Percentiles rank a stretch among this genome's conserved stretches.
These are phyloP conservation scores for Sebastes paucispinis DNA, from an alignment of 2,797 vertebrate species.

Conservation along the genomic window DNA sequence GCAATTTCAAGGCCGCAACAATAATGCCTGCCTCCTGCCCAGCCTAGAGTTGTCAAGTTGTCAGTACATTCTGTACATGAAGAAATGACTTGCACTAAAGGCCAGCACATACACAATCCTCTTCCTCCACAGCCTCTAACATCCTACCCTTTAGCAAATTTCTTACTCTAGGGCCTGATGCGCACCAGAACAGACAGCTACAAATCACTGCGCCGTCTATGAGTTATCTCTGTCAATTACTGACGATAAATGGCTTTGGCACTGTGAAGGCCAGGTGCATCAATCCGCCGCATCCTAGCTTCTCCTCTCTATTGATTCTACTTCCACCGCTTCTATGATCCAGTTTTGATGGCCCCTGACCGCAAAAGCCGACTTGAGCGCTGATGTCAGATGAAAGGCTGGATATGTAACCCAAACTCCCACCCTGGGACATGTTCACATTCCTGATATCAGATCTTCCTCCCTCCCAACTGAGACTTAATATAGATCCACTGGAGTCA, in stretches of 20 bases:
- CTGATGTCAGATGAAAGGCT: slow-evolving; percentile 77
- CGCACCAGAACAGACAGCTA: slow-evolving; percentile 53
- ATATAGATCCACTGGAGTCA: slow-evolving; percentile 71
- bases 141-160: slow-evolving; percentile 52
- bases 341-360: slow-evolving; percentile 68
- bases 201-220: slow-evolving; percentile 63
- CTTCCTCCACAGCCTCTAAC: slow-evolving; percentile 21
- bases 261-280: slow-evolving; percentile 73
- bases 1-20: slow-evolving; percentile 14
- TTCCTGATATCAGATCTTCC: slow-evolving; percentile 68
- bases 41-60: slow-evolving; percentile 7
- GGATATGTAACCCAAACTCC: slow-evolving; percentile 76
- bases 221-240: slow-evolving; percentile 81
- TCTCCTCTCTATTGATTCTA: slow-evolving; percentile 72
- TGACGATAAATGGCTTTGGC: slow-evolving; percentile 69
- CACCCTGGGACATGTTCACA: slow-evolving; percentile 70
- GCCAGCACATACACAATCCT: slow-evolving; percentile 5
- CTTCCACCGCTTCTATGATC: slow-evolving; percentile 55
- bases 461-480: slow-evolving; percentile 51
- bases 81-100: slow-evolving; percentile 25
- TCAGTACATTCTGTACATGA: slow-evolving; percentile 24
- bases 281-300: slow-evolving; percentile 59
- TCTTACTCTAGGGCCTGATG: slow-evolving; percentile 39
- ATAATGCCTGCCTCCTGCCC: background rate
- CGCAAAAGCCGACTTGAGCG: slow-evolving; percentile 70